Evolutionary conservation across 2,888 invertebrate genomes (phyloP).

Genomic region (Drosophila falleni): DNA sequence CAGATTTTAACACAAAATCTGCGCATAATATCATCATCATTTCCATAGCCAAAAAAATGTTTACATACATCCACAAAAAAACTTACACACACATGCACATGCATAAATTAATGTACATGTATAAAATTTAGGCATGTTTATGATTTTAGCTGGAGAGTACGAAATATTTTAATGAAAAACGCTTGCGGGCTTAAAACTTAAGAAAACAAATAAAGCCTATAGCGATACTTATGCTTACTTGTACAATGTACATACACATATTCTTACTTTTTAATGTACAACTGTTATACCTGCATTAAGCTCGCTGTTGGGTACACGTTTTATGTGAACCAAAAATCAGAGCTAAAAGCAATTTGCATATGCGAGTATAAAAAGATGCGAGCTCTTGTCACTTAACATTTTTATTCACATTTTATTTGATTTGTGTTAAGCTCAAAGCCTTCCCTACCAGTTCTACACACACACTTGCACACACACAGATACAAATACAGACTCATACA

Average conservation of each 20-base stretch:
- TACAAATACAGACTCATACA: not conserved
- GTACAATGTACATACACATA: not conserved
- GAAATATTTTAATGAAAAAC: conserved; percentile 60
- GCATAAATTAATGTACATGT: conserved; percentile 17
- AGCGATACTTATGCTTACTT: not conserved
- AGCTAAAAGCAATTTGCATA: conserved; percentile 70
- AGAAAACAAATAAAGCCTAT: conserved; percentile 16
- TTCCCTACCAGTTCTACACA: not conserved
- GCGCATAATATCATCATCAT: conserved; percentile 65
- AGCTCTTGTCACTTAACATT: conserved; percentile 57
- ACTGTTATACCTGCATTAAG: conserved; percentile 43
- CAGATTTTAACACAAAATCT: conserved; percentile 49
- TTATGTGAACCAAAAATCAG: conserved; percentile 59
- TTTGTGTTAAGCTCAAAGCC: conserved; percentile 53
- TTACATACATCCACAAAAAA: conserved; percentile 11
- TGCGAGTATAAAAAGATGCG: conserved; percentile 47
- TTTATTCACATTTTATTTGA: conserved; percentile 71
- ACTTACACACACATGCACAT: not conserved
- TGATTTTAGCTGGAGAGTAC: conserved; percentile 28
- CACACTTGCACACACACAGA: not conserved
- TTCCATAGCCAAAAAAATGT: conserved; percentile 32
- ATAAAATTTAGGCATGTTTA: conserved; percentile 19
- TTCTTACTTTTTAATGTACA: not conserved
- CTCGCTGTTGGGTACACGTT: conserved; percentile 24
- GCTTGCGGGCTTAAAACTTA: conserved; percentile 53